phyloP scores from a whole-genome alignment of 1,140 invertebrate genomes.

The roundworm (Caenorhabditis elegans) region WBcel235 BX284605.5:6170001-6170500 shows the following conservation, averaged over 20 bases:
- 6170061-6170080: too few species aligned
- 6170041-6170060: too few species aligned
- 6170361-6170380: background rate
- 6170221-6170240: constrained; percentile 12
- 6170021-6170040: too few species aligned
- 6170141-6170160: too few species aligned
- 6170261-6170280: constrained; percentile 27
- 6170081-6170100: too few species aligned
- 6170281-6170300: constrained; percentile 22
- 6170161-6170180: too few species aligned
- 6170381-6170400: background rate
- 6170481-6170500: background rate
- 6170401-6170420: constrained; percentile 46
- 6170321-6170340: background rate
- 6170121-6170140: too few species aligned
- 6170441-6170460: background rate
- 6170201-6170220: too few species aligned
- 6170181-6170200: background rate
- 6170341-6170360: background rate
- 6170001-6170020: too few species aligned
- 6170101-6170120: too few species aligned
- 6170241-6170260: constrained; percentile 12
- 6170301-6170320: constrained; percentile 38
- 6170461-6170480: background rate
- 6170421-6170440: background rate